These are phyloP conservation scores for Campoletis raptor DNA, from an alignment of 2,888 invertebrate genomes.

Conservation along the genomic window DNA sequence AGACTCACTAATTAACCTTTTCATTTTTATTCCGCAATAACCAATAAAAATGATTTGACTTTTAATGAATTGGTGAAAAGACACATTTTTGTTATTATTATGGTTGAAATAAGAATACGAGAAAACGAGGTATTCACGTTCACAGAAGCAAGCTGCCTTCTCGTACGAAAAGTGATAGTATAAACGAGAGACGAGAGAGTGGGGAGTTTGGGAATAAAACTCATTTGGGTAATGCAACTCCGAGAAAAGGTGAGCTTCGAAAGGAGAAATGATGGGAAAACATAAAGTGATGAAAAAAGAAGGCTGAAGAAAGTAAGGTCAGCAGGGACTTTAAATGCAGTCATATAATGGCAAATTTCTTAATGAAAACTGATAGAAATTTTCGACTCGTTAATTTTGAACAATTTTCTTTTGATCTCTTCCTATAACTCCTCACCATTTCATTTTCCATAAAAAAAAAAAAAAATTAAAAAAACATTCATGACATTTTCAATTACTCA, in stretches of 20 bases:
- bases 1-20: not conserved
- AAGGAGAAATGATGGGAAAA: not conserved
- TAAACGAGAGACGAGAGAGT: not conserved
- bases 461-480: too few species aligned
- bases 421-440: not conserved
- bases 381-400: not conserved
- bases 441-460: not conserved
- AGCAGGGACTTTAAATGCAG: not conserved
- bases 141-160: not conserved
- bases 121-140: conserved; percentile 24
- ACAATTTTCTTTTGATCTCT: not conserved
- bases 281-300: not conserved
- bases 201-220: conserved; percentile 28
- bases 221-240: conserved; percentile 48
- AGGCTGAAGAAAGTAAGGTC: not conserved
- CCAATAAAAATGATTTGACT: not conserved
- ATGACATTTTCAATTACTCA: too few species aligned
- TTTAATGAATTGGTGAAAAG: not conserved
- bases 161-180: not conserved
- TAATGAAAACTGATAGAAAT: conserved; percentile 6
- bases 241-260: conserved; percentile 21
- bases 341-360: conserved; percentile 10
- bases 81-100: conserved; percentile 27
- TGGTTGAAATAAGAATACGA: conserved; percentile 12
- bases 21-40: not conserved